These are phyloP conservation scores for Siderastrea radians DNA, from an alignment of 92 coral and sea anemone genomes.

Conservation along the genomic window DNA sequence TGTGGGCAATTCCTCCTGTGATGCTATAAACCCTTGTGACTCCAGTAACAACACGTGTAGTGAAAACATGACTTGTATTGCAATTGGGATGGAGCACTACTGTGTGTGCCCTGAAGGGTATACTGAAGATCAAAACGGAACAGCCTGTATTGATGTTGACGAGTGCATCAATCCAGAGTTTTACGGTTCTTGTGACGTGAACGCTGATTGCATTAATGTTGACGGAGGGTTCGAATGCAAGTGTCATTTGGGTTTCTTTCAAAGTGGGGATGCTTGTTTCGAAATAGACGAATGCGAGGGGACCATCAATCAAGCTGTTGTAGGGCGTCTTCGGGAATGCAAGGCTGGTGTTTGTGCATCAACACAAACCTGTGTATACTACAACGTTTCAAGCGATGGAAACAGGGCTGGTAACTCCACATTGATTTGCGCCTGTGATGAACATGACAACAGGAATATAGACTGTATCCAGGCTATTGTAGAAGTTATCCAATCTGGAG, in stretches of 20 bases:
- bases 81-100: constrained; percentile 66
- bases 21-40: constrained; percentile 67
- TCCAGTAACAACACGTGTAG: constrained; percentile 61
- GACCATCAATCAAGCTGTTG: constrained; percentile 19
- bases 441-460: constrained; percentile 37
- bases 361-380: constrained; percentile 53
- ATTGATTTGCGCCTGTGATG: constrained; percentile 70
- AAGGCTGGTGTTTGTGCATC: constrained; percentile 57
- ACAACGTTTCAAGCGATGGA: constrained; percentile 23
- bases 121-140: constrained; percentile 55
- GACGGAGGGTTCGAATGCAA: constrained; percentile 71
- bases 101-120: constrained; percentile 79
- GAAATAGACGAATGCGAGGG: constrained; percentile 78
- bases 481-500: constrained; percentile 18
- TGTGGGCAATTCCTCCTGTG: constrained; percentile 61
- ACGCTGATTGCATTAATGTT: constrained; percentile 60
- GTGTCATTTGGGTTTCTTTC: constrained; percentile 67
- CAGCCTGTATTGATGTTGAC: constrained; percentile 67
- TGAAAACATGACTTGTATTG: constrained; percentile 70
- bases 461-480: constrained; percentile 59
- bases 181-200: constrained; percentile 51
- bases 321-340: constrained; percentile 66
- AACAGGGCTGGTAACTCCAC: constrained; percentile 35
- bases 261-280: constrained; percentile 74
- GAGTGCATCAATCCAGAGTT: constrained; percentile 65